Base-by-base conservation (phyloP, 2,888 invertebrate species). In the Pseudoips prasinana region DNA sequence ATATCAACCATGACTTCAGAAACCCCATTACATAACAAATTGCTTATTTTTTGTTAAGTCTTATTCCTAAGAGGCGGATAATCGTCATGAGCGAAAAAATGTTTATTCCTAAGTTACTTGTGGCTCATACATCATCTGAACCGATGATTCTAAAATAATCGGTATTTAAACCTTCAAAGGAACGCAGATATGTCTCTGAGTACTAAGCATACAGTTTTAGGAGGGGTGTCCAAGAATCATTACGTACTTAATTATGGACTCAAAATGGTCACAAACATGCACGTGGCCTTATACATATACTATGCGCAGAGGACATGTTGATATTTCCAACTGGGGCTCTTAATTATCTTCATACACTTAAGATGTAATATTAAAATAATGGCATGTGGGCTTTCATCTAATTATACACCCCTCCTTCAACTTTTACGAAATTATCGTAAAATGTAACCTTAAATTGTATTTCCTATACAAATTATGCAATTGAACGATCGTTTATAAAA, bases 61-160 rank as follows among this genome's bases (percentile, higher is more conserved):
- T 81, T 79, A 78, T 63, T 61, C 60, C 79, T 81, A 82, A 70
- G 76, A 82, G 82, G 82, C 82, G 82, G 82, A 82, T 73, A 73
- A 67, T 73, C 67, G 67, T 78, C 73, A 67, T 79, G 80, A 79
- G 79, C 80, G 71, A 71, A 69, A 70, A 58, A 64, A 64, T 43
- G 35, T 47, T 51, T 51, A 46, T 28, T 40, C 41, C 39, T 55
- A 57, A 51, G 43, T 46, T 51, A 48, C 41, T 37, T 41, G 42
- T 50, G 39, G 43, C 39, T 46, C 17, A 19, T 38, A 44, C 17
- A 19, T 38, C 30, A 42, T 24, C 29, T 35, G 36, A 30, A 39
- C 31, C 31, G 32, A 45, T 41, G 27, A 11, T 42, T 36, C 29
- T 22, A 47, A 56, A 51, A 47, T 42, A 57, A 57, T 53, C 48